phyloP scores from a whole-genome alignment of 23 tunicate species.

The Oikopleura albicans region DNA sequence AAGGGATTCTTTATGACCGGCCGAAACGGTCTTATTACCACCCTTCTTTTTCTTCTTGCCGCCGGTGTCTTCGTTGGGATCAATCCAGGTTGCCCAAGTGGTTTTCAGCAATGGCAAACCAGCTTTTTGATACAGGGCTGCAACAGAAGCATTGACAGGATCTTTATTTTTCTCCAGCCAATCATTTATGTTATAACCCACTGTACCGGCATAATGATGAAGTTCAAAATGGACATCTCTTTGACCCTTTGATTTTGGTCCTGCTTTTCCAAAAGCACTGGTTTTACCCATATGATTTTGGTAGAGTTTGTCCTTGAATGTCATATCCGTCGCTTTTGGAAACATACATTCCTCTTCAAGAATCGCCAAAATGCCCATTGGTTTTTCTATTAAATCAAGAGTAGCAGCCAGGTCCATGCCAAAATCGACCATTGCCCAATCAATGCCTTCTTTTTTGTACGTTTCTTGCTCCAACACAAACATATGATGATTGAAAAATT shows the following conservation, averaged over 20 bases:
- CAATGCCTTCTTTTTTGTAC: slow-evolving; percentile 92
- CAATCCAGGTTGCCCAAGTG: slow-evolving; percentile 52
- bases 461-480: slow-evolving; percentile 96
- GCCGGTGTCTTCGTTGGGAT: slow-evolving; percentile 53
- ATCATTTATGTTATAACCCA: slow-evolving; percentile 79
- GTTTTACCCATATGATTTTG: slow-evolving; percentile 85
- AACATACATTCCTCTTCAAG: slow-evolving; percentile 99
- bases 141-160: slow-evolving; percentile 86
- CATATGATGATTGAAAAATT: slow-evolving; percentile 99
- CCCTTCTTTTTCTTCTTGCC: slow-evolving; percentile 59
- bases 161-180: slow-evolving; percentile 96
- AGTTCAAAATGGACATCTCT: slow-evolving; percentile 89
- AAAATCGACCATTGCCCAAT: slow-evolving; percentile 94
- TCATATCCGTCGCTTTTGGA: slow-evolving; percentile 85
- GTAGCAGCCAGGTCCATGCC: slow-evolving; percentile 91
- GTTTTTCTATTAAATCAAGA: slow-evolving; percentile 97
- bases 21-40: slow-evolving; percentile 77
- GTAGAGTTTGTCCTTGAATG: slow-evolving; percentile 81
- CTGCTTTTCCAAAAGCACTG: slow-evolving; percentile 73
- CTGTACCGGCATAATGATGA: slow-evolving; percentile 91
- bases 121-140: slow-evolving; percentile 43
- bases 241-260: slow-evolving; percentile 70
- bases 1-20: slow-evolving; percentile 63
- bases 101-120: slow-evolving; percentile 45
- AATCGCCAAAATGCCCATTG: slow-evolving; percentile 92